A percentile compares a stretch with the other conserved stretches of the same genome.
Conservation (phyloP, 2,797 vertebrate species). For the Rhinoraja longicauda region DNA sequence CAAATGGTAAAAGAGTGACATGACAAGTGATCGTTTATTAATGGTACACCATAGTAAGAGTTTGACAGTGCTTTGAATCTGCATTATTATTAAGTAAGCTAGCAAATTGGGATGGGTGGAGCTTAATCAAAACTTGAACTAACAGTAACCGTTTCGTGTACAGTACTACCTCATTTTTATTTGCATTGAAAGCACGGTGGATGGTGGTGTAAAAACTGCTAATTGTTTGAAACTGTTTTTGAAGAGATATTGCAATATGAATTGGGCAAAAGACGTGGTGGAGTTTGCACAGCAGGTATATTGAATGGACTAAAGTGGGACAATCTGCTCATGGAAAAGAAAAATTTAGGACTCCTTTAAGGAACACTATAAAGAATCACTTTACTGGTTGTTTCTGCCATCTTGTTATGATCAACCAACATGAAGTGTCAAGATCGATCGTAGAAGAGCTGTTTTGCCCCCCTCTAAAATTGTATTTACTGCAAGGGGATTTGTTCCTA, state of each 20-base stretch:
- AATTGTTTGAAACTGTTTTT: conserved; percentile 41
- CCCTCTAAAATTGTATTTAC: conserved; percentile 24
- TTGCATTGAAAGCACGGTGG: conserved; percentile 51
- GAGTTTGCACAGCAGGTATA: conserved; percentile 34
- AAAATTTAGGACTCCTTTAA: neutral
- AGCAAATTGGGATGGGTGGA: conserved; percentile 49
- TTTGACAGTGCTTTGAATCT: conserved; percentile 24
- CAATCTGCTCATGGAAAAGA: conserved; percentile 18
- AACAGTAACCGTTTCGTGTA: conserved; percentile 50
- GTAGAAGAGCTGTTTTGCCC: conserved; percentile 24
- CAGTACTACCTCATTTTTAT: conserved; percentile 61
- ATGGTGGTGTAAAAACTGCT: conserved; percentile 45
- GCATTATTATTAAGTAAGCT: conserved; percentile 42
- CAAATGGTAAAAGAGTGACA: conserved; percentile 33
- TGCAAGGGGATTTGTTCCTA: conserved; percentile 44
- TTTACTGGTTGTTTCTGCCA: conserved; percentile 46
- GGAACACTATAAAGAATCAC: neutral
- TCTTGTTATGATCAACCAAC: conserved; percentile 39
- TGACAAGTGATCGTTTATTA: conserved; percentile 7
- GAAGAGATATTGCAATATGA: conserved; percentile 37
- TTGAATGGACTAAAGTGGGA: conserved; percentile 35
- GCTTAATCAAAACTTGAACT: conserved; percentile 56
- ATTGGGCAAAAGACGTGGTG: conserved; percentile 32
- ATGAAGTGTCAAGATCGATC: neutral
- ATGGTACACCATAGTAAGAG: conserved; percentile 27